Base-by-base conservation (phyloP, 2,797 vertebrate species). In the Pipistrellus nathusii region DNA sequence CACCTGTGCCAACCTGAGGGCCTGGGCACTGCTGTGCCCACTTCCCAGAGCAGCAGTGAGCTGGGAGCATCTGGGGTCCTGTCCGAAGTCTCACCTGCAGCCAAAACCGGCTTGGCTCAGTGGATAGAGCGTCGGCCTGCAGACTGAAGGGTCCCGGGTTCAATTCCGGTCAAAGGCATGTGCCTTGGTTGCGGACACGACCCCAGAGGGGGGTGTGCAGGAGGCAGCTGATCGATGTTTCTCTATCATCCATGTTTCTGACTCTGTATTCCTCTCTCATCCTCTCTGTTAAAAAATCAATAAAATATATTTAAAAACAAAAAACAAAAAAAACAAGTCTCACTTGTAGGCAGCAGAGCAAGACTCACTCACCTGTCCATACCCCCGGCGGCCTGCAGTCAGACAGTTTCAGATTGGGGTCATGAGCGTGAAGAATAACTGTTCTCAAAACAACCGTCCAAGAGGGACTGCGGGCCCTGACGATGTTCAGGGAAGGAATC, bases 341-440 rank as follows among this genome's bases (percentile, higher is more conserved):
- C 38, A 38, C 38, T 5, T 38, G 15, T 6, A 9, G n/a, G 85
- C 38, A 15, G 57, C 11, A 6, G 72, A 30, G 57, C 4, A 1
- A 76, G 23, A 6, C 32, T 5, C 8, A 38, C 38, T 27, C 15
- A 2, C 10, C 27, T 4, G 48, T 55, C 18, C 27, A 53, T n/a
- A 38, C 23, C 17, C 6, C 6, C 21, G 1, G 69, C 0, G 10
- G 18, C 1, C 66, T 1, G 25, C 8, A 4, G 55, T 18, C 7
- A 2, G 69, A 51, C 18, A 1, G 10, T 15, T 25, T 38, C 55
- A 30, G 44, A 11, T 62, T 12, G 11, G 4, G 35, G 30, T 1
- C 2, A 2, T 9, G 68, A 38, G 41, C 3, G 0, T 9, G 20
- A 23, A 62, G 30, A 59, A 6, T n/a, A 41, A 27, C 59, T 6